Base-by-base conservation (phyloP, 2,888 invertebrate species). In the Mythimna albipuncta region DNA sequence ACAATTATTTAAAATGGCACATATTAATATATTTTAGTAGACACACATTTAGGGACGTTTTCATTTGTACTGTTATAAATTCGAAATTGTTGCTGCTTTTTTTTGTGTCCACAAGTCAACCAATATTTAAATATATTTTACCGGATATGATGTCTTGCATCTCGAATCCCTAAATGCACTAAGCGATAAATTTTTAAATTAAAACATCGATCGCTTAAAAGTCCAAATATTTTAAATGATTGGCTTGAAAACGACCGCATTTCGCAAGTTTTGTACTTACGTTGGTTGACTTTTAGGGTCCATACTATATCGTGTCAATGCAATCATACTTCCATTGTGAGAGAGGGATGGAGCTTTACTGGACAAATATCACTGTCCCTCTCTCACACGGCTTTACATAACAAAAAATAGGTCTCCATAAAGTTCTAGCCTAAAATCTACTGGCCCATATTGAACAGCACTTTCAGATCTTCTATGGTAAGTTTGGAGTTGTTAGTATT, bases 391-490 rank as follows among this genome's bases (percentile, higher is more conserved):
- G 19, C n/a, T 26, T 62, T 6, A n/a, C 26, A 59, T 32, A 7
- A 11, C 9, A 26, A 44, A 44, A 50, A 72, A 41, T n/a, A 57
- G 26, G 4, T 3, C 38, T 57, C 50, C 7, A 50, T 44, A 32
- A 41, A 41, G 32, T 6, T 21, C 1, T 1, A 26, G 1, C 10
- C n/a, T 41, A 32, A 57, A 0, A 52, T 55, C 38, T 76, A 85
- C 47, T 83, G 79, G 1, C 92, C 95, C 94, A 97, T 95, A 75
- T 97, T 97, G 91, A 98, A 98, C 0, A 98, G 94, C 88, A 97
- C 94, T 89, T 97, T 98, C 41, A 99, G 96, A 92, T 99, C 99
- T 66, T 98, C 97, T 16, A 99, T 96, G 10, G 98, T 97, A 0
- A 99, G 96, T 88, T 99, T 98, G 64, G 97, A 97, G 50, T 96